Evolutionary conservation across 2,888 invertebrate species (phyloP).

Genomic region (Lasioglossum figueresi): DNA sequence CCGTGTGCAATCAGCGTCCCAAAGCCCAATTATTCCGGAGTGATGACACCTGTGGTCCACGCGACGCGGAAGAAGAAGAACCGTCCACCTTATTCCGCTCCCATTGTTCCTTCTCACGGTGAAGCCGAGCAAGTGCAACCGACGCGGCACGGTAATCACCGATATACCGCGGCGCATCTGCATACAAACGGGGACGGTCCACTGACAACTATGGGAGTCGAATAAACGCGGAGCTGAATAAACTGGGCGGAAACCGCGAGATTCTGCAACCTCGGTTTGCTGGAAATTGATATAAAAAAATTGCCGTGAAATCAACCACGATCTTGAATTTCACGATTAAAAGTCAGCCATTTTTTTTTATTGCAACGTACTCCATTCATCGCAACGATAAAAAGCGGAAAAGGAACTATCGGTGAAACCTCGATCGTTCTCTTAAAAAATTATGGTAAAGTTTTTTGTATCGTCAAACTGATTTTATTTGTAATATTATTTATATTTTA

Average conservation of each 20-base stretch:
- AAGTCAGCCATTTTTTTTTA: no score
- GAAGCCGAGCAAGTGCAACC: conserved; percentile 54
- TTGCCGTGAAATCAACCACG: no score
- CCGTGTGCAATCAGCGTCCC: conserved; percentile 16
- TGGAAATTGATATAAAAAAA: no score
- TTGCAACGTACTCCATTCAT: no score
- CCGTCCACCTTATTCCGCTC: conserved; percentile 28
- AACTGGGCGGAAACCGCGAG: conserved; percentile 60
- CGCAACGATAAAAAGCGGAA: no score
- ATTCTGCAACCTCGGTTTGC: no score
- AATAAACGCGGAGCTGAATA: conserved; percentile 77
- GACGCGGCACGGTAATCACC: conserved; percentile 64
- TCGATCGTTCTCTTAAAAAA: no score
- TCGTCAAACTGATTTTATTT: no score
- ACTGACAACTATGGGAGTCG: conserved; percentile 77
- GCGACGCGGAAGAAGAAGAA: conserved; percentile 32
- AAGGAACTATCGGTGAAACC: no score
- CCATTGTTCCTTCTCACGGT: conserved; percentile 70
- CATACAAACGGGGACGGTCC: conserved; percentile 70
- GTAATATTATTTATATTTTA: no score
- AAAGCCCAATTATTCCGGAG: conserved; percentile 24
- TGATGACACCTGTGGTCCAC: conserved; percentile 41
- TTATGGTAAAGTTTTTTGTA: no score
- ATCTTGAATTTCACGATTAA: no score
- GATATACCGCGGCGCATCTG: conserved; percentile 64